These are phyloP conservation scores for Tyto alba DNA, from an alignment of 2,113 vertebrate genomes.

Conservation along the genomic window DNA sequence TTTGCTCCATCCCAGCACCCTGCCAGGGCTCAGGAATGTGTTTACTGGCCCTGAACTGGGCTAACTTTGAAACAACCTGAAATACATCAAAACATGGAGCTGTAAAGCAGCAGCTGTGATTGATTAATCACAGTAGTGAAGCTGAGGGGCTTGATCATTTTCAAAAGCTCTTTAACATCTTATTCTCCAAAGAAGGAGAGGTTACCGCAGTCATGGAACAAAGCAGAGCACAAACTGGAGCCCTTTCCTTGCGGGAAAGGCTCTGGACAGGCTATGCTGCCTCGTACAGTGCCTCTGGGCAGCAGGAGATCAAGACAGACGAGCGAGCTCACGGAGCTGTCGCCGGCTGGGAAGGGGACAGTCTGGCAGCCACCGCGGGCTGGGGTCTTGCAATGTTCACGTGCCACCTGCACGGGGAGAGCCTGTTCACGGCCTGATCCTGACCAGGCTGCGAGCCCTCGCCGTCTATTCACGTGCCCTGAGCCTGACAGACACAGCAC, in stretches of 20 bases:
- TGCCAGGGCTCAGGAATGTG: not conserved
- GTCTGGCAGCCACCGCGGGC: too few species aligned
- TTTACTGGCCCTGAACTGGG: not conserved
- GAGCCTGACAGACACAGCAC: rapidly evolving
- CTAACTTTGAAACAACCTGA: conserved; percentile 23
- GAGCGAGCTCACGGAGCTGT: not conserved
- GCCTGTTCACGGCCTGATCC: not conserved
- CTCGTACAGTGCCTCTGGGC: not conserved
- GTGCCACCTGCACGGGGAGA: not conserved
- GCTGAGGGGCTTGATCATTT: conserved; percentile 52
- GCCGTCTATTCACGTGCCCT: rapidly evolving
- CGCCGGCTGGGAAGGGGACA: not conserved
- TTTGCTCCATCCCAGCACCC: not conserved
- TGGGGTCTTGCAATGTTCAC: rapidly evolving
- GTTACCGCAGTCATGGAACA: not conserved
- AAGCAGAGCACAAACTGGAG: not conserved
- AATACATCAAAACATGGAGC: conserved; percentile 24
- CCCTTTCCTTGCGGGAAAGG: not conserved
- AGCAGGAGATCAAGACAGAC: not conserved
- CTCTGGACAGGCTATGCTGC: not conserved
- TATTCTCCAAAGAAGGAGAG: conserved; percentile 26
- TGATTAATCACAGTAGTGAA: conserved; percentile 59
- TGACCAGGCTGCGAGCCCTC: not conserved
- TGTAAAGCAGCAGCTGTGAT: conserved; percentile 53
- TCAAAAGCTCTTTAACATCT: conserved; percentile 35